Conservation (phyloP, 2,888 invertebrate species). For the Willowsia nigromaculata region DNA sequence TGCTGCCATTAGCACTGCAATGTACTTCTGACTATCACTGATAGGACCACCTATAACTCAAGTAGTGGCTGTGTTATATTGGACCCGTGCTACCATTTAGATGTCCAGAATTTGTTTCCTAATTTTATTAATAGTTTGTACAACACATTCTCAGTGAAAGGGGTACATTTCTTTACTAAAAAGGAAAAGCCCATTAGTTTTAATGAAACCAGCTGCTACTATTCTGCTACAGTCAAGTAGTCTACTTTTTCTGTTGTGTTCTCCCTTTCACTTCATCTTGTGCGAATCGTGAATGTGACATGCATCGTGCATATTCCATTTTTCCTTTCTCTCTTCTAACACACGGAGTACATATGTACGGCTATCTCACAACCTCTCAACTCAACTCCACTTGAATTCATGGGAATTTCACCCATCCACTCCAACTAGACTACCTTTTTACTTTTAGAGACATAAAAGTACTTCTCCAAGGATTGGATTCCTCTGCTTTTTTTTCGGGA, state of each 20-base stretch:
- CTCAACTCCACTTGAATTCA: constrained; percentile 21
- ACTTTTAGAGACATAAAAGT: neutral
- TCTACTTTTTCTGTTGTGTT: neutral
- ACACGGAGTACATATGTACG: neutral
- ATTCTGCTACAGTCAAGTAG: too few species aligned
- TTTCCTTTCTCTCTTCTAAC: neutral
- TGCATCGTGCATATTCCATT: constrained; percentile 5
- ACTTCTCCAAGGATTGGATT: constrained; percentile 36
- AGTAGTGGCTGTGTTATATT: neutral
- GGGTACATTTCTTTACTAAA: constrained; percentile 26
- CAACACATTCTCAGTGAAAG: constrained; percentile 43
- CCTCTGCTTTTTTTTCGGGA: neutral
- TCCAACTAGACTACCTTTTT: constrained; percentile 1
- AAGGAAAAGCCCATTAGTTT: constrained; percentile 55
- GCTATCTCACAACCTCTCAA: neutral
- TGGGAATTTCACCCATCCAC: constrained; percentile 28
- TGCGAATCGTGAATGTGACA: constrained; percentile 34
- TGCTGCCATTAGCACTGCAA: neutral
- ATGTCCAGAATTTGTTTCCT: constrained; percentile 48
- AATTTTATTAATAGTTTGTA: constrained; percentile 57
- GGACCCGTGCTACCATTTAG: neutral
- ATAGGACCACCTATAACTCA: neutral
- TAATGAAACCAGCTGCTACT: constrained; percentile 67
- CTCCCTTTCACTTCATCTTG: constrained; percentile 39
- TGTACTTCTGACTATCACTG: neutral